Conservation (phyloP, 1,140 invertebrate species). For the Mamestra configurata region DNA sequence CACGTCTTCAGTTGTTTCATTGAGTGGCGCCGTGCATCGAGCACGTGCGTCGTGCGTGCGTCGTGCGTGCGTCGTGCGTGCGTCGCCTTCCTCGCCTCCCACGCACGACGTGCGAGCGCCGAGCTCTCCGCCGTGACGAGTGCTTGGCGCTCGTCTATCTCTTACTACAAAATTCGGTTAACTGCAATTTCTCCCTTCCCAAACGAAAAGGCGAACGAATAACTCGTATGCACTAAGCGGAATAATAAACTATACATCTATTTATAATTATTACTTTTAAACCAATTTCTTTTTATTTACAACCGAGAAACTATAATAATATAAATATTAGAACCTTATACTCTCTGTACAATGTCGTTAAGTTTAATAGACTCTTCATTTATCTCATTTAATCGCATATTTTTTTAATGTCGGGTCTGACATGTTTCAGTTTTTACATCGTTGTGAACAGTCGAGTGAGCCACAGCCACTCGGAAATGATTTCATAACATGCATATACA, state of each 20-base stretch:
- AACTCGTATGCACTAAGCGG: slow-evolving; percentile 41
- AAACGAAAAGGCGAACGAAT: slow-evolving; percentile 31
- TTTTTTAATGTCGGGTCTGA: slow-evolving; percentile 24
- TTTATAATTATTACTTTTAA: slow-evolving; percentile 57
- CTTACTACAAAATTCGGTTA: background rate
- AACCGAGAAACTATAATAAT: slow-evolving; percentile 65
- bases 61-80: too few relatives aligned
- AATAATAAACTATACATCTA: slow-evolving; percentile 63
- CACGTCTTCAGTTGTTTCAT: too few relatives aligned
- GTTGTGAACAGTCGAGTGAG: background rate
- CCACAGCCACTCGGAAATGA: slow-evolving; percentile 2
- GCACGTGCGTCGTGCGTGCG: background rate
- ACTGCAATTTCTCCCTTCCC: slow-evolving; percentile 47
- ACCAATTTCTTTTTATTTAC: slow-evolving; percentile 67
- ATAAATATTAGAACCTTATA: slow-evolving; percentile 82
- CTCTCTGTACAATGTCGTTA: slow-evolving; percentile 80
- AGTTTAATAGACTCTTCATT: slow-evolving; percentile 65
- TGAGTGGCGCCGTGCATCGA: too few relatives aligned
- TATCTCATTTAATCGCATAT: slow-evolving; percentile 52
- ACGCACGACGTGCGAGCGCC: too few relatives aligned
- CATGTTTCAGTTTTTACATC: slow-evolving; percentile 4
- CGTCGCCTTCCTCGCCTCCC: too few relatives aligned
- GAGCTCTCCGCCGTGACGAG: too few relatives aligned
- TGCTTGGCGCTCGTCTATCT: background rate
- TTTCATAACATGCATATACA: slow-evolving; percentile 17